These are phyloP conservation scores for Brachionus paranguensis DNA, from an alignment of 1,140 invertebrate genomes.

Conservation along the genomic window DNA sequence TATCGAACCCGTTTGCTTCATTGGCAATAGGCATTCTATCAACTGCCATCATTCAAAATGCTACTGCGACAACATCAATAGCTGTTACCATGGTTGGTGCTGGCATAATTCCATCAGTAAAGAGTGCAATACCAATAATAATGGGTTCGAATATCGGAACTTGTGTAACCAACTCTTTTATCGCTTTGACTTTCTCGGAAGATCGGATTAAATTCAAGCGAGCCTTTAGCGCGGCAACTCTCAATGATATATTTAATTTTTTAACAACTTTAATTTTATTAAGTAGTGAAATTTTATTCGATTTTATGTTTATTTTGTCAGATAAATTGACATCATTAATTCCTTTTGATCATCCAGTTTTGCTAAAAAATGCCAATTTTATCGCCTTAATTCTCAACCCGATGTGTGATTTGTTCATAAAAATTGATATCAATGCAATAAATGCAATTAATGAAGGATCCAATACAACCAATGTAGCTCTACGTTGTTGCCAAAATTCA, in stretches of 20 bases:
- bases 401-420: background rate
- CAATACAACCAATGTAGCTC: background rate
- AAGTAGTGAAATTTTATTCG: constrained; percentile 52
- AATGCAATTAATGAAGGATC: background rate
- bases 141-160: constrained; percentile 64
- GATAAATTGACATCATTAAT: background rate
- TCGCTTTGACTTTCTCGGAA: constrained; percentile 55
- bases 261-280: constrained; percentile 57
- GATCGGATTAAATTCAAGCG: constrained; percentile 57
- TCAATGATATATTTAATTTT: constrained; percentile 62
- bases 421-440: background rate
- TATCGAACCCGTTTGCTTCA: constrained; percentile 60
- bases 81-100: constrained; percentile 62
- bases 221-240: constrained; percentile 61
- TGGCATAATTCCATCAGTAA: constrained; percentile 49
- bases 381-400: background rate
- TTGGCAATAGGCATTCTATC: constrained; percentile 62
- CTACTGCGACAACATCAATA: constrained; percentile 62
- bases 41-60: constrained; percentile 63
- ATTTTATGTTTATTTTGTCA: background rate
- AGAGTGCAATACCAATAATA: constrained; percentile 60
- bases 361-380: background rate
- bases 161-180: constrained; percentile 62
- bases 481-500: constrained; percentile 3
- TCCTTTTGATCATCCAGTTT: background rate